Conservation (phyloP, 2,113 vertebrate species). For the Phalacrocorax brasilianus region DNA sequence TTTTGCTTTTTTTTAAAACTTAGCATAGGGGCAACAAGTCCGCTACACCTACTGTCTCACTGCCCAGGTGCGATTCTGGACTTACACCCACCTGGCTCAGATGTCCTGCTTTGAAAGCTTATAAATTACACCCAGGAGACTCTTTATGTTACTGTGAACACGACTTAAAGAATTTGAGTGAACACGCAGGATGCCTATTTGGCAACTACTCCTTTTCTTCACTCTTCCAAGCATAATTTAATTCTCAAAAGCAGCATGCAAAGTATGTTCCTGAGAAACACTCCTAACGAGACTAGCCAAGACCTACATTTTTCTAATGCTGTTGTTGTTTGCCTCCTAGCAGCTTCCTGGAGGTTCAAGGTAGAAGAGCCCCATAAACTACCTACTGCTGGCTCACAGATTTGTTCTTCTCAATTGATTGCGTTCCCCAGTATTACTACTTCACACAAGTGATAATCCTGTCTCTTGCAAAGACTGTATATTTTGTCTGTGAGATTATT, state of each 20-base stretch:
- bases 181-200: not conserved
- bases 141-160: not conserved
- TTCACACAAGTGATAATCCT: not conserved
- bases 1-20: not conserved
- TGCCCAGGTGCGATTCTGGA: not conserved
- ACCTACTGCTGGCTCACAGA: not conserved
- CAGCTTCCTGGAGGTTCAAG: not conserved
- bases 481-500: not conserved
- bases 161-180: not conserved
- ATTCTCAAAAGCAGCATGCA: not conserved
- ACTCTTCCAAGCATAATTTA: not conserved
- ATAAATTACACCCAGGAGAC: not conserved
- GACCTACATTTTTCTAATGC: not conserved
- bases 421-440: not conserved
- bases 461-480: not conserved
- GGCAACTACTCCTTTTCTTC: not conserved
- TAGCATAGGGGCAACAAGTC: too few relatives aligned
- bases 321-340: not conserved
- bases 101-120: not conserved
- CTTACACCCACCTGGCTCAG: not conserved
- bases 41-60: not conserved
- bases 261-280: not conserved
- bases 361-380: not conserved
- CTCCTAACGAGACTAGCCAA: not conserved
- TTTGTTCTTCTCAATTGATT: not conserved